phyloP scores from a whole-genome alignment of 2,113 vertebrate genomes.

The Trogon melanurus region DNA sequence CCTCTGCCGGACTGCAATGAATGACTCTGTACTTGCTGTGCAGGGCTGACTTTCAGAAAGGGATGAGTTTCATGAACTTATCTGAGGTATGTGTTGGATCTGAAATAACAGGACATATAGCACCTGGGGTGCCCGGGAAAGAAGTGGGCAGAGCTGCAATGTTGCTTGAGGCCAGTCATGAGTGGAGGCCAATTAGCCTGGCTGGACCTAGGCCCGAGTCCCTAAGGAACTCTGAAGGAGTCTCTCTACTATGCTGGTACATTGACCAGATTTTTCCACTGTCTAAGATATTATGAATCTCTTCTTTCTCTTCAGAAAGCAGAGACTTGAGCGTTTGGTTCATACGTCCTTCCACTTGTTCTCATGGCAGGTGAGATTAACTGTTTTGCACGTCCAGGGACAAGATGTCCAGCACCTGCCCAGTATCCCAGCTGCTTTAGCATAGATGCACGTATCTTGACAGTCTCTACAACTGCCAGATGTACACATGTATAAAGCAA shows the following conservation, averaged over 20 bases:
- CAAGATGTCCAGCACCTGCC: background rate
- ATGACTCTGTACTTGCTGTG: background rate
- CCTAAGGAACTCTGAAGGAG: background rate
- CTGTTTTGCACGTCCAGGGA: background rate
- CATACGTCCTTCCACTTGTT: background rate
- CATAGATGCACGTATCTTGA: background rate
- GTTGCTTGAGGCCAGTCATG: background rate
- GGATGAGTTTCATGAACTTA: background rate
- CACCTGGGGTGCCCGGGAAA: background rate
- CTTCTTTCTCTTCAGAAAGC: background rate
- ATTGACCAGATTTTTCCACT: background rate
- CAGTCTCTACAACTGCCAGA: background rate
- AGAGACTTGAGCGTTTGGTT: background rate
- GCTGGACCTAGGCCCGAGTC: accelerated
- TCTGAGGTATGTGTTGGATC: background rate
- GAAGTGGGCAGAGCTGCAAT: background rate
- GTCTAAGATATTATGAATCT: background rate
- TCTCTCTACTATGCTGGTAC: background rate
- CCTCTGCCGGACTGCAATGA: background rate
- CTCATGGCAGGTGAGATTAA: background rate
- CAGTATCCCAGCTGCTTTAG: background rate
- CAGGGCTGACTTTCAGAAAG: background rate
- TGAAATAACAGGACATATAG: background rate
- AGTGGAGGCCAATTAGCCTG: background rate
- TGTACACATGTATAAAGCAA: background rate